Evolutionary conservation across 2,888 invertebrate genomes (phyloP).

Genomic region (Drosophila macrothrix): DNA sequence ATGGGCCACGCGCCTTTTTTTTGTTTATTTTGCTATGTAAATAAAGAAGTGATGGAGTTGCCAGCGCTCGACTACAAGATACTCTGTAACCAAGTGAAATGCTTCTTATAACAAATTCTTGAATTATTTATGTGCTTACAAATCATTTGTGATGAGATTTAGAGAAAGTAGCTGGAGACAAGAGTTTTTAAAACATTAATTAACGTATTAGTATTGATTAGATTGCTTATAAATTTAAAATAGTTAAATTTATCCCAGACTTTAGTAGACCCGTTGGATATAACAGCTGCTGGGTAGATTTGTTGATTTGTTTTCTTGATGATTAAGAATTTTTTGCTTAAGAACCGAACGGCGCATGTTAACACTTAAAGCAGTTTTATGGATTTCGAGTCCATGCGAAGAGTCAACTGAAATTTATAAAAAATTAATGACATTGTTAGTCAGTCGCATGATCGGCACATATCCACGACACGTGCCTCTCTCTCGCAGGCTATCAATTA

Average conservation of each 20-base stretch:
- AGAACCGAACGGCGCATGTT: constrained; percentile 61
- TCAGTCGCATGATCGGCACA: constrained; percentile 32
- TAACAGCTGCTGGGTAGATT: constrained; percentile 1
- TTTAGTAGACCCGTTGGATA: constrained; percentile 7
- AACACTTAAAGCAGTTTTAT: constrained; percentile 65
- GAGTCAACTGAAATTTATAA: constrained; percentile 29
- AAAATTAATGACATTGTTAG: constrained; percentile 26
- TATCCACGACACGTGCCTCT: constrained; percentile 48
- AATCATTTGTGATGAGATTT: not conserved
- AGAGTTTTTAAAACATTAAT: not conserved
- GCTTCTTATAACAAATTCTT: not conserved
- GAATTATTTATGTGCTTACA: not conserved
- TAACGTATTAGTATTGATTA: not conserved
- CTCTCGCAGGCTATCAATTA: constrained; percentile 5
- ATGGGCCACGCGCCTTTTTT: constrained; percentile 39
- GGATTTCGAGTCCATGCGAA: constrained; percentile 36
- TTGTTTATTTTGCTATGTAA: constrained; percentile 11
- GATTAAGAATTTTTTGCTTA: constrained; percentile 23
- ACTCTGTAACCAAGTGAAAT: not conserved
- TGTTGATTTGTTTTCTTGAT: constrained; percentile 20
- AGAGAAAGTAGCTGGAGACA: not conserved
- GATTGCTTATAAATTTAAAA: not conserved
- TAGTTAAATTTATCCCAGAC: not conserved
- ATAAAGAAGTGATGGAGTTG: not conserved
- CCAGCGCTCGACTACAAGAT: not conserved